These are phyloP conservation scores for Bugula neritina DNA, from an alignment of 2,888 invertebrate genomes.

Conservation along the genomic window DNA sequence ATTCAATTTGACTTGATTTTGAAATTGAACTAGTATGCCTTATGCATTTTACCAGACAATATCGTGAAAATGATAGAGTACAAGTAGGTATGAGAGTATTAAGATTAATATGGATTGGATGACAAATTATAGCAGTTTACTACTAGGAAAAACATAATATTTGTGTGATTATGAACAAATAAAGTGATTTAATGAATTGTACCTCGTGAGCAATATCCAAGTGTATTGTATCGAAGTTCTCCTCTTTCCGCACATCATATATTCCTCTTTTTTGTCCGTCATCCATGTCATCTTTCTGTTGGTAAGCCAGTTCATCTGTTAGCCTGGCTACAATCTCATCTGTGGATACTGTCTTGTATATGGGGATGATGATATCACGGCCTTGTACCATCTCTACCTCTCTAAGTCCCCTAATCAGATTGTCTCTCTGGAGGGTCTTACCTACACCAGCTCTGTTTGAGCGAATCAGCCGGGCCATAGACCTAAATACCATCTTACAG, in stretches of 20 bases:
- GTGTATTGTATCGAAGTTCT: background rate
- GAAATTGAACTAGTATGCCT: no score
- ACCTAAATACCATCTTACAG: slow-evolving; percentile 33
- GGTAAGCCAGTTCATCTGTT: background rate
- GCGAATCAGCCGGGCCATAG: slow-evolving; percentile 37
- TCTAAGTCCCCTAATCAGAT: slow-evolving; percentile 33
- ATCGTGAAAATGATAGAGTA: no score
- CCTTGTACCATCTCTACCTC: background rate
- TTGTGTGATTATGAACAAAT: no score
- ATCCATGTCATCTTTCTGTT: no score
- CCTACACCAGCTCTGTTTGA: slow-evolving; percentile 41
- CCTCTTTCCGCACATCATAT: background rate
- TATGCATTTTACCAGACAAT: no score
- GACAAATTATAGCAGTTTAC: no score
- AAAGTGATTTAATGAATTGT: no score
- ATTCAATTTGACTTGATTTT: no score
- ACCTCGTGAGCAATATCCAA: slow-evolving; percentile 22
- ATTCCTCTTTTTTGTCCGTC: no score
- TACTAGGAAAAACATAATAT: no score
- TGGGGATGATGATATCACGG: background rate
- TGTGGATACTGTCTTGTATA: slow-evolving; percentile 2
- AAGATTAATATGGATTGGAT: no score
- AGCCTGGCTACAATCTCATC: slow-evolving; percentile 4
- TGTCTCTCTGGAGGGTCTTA: slow-evolving; percentile 36
- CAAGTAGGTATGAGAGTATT: no score